Evolutionary conservation across 2,797 vertebrate genomes (phyloP).

Genomic region (Pseudochirops corinnae): DNA sequence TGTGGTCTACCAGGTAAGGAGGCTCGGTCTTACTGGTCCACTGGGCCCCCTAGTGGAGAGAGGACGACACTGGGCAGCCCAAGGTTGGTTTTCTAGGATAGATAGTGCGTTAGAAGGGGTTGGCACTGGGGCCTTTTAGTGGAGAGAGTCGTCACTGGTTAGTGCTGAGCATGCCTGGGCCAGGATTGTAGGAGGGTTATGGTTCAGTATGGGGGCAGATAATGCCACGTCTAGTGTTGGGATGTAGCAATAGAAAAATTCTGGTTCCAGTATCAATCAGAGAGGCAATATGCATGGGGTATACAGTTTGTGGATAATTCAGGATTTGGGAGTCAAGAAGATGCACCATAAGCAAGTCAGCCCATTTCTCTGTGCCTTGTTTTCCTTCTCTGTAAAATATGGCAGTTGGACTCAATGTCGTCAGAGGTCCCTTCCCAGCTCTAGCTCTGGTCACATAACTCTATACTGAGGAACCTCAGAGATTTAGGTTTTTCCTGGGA

Average conservation of each 20-base stretch:
- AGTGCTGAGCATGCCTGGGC: background rate
- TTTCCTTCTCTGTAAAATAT: conserved; percentile 2
- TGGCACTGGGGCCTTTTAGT: background rate
- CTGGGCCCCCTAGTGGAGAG: background rate
- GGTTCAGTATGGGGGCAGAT: background rate
- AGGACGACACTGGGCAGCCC: background rate
- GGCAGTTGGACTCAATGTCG: background rate
- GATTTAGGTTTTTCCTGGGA: background rate
- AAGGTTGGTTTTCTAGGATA: background rate
- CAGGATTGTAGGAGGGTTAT: background rate
- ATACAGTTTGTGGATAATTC: background rate
- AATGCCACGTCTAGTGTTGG: background rate
- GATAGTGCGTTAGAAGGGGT: background rate
- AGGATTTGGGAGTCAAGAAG: background rate
- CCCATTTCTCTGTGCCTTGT: background rate
- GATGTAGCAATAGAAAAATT: background rate
- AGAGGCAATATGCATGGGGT: no score
- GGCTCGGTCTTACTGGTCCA: background rate
- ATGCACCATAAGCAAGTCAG: no score
- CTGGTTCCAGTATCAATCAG: background rate
- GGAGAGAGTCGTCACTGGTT: background rate
- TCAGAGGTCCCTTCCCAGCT: background rate
- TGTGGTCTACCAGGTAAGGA: background rate
- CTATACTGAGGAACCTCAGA: background rate
- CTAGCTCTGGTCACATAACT: background rate